Percentiles rank a stretch among this genome's conserved stretches.
These are phyloP conservation scores for Branchinecta sandiegonensis DNA, from an alignment of 2,888 invertebrate species.

Conservation along the genomic window DNA sequence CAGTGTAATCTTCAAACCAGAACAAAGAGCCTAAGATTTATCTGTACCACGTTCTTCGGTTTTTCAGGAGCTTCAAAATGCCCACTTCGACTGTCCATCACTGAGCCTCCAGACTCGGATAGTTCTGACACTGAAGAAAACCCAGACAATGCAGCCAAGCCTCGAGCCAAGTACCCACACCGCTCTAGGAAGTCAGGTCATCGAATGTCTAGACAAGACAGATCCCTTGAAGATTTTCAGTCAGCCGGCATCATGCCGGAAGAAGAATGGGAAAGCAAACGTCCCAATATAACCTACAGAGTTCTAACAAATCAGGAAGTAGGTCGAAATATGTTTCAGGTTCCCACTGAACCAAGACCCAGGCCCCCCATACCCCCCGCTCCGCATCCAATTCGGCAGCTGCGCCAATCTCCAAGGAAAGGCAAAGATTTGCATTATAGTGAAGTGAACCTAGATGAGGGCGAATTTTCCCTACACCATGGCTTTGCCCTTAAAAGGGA, in stretches of 20 bases:
- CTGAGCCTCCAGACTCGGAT: constrained; percentile 12
- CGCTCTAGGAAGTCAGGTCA: not conserved
- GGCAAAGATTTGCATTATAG: constrained; percentile 7
- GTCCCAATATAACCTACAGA: constrained; percentile 9
- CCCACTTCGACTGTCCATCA: not conserved
- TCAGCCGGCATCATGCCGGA: not conserved
- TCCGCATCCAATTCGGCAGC: constrained; percentile 1
- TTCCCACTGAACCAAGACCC: constrained; percentile 6
- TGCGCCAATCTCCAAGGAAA: constrained; percentile 3
- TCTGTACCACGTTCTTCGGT: too few relatives aligned
- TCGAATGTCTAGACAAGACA: constrained; percentile 2
- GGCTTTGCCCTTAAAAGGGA: not conserved
- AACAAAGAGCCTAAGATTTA: too few relatives aligned
- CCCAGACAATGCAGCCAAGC: not conserved
- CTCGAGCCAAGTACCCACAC: constrained; percentile 3
- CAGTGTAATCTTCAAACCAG: too few relatives aligned
- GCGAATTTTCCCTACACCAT: not conserved
- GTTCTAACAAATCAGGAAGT: constrained; percentile 10
- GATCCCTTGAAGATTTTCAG: not conserved
- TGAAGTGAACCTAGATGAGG: not conserved
- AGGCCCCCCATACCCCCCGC: constrained; percentile 15
- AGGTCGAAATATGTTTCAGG: not conserved
- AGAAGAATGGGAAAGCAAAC: constrained; percentile 15
- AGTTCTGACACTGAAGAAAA: constrained; percentile 10
- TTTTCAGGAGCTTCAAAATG: not conserved